phyloP scores from a whole-genome alignment of 1,140 invertebrate genomes.

The Pogonomyrmex barbatus region DNA sequence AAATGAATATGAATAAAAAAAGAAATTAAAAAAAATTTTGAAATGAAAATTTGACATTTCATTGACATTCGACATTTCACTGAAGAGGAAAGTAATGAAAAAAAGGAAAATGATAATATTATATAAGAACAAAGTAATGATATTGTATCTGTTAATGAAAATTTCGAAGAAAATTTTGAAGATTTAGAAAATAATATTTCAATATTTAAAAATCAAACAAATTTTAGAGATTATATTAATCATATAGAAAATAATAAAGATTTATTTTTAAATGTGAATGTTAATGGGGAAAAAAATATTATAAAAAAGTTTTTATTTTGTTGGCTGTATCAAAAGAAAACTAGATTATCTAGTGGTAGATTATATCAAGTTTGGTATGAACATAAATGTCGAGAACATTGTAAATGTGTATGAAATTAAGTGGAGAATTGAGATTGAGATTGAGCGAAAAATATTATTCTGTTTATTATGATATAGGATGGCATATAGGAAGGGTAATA shows the following conservation, averaged over 20 bases:
- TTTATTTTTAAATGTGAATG: not conserved
- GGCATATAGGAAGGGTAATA: too few relatives aligned
- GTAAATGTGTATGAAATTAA: not conserved
- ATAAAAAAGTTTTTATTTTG: constrained; percentile 6
- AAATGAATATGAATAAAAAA: not conserved
- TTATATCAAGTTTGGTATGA: constrained; percentile 3
- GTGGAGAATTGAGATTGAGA: too few relatives aligned
- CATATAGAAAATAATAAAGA: not conserved
- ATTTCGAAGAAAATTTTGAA: not conserved
- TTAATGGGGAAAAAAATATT: constrained; percentile 3
- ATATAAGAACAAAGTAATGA: not conserved
- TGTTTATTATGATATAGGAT: constrained; percentile 14
- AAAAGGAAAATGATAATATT: not conserved
- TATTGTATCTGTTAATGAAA: not conserved
- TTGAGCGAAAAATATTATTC: constrained; percentile 16
- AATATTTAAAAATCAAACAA: constrained; percentile 24
- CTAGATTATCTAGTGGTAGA: not conserved
- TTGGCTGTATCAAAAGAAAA: constrained; percentile 12
- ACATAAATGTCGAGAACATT: not conserved
- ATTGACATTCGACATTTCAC: not conserved
- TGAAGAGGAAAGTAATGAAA: not conserved
- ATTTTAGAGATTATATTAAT: constrained; percentile 18
- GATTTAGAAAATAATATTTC: not conserved
- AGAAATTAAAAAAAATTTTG: not conserved
- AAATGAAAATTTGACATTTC: not conserved